phyloP scores from a whole-genome alignment of 2,797 vertebrate species.

The Perodicticus potto region DNA sequence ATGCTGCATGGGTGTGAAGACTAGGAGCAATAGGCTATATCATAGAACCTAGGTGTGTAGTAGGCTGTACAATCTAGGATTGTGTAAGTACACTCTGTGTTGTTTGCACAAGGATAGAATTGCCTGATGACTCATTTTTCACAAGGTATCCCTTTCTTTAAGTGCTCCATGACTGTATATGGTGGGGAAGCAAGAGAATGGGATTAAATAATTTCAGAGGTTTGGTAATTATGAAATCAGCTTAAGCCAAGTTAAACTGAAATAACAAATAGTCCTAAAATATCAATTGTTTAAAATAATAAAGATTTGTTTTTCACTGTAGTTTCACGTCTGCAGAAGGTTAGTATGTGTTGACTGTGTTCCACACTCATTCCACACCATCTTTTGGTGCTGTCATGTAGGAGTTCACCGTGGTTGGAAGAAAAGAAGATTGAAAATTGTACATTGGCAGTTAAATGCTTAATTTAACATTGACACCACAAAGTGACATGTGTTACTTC shows the following conservation, averaged over 20 bases:
- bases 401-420: not conserved
- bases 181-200: not conserved
- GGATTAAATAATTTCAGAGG: not conserved
- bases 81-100: not conserved
- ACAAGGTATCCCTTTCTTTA: not conserved
- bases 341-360: not conserved
- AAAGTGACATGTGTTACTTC: not conserved
- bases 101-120: not conserved
- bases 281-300: slow-evolving; percentile 36
- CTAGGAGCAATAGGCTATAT: not conserved
- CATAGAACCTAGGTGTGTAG: not conserved
- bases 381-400: not conserved
- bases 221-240: slow-evolving; percentile 13
- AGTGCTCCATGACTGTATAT: not conserved
- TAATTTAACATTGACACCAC: not conserved
- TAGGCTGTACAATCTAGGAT: not conserved
- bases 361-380: not conserved
- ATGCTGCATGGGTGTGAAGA: not conserved
- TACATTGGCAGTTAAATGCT: slow-evolving; percentile 7
- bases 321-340: not conserved
- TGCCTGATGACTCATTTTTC: not conserved
- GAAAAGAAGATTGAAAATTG: not conserved
- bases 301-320: not conserved
- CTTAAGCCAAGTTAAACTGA: not conserved
- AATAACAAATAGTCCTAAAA: slow-evolving; percentile 5